phyloP scores from a whole-genome alignment of 2,113 vertebrate species.

The Amphilophus citrinellus region DNA sequence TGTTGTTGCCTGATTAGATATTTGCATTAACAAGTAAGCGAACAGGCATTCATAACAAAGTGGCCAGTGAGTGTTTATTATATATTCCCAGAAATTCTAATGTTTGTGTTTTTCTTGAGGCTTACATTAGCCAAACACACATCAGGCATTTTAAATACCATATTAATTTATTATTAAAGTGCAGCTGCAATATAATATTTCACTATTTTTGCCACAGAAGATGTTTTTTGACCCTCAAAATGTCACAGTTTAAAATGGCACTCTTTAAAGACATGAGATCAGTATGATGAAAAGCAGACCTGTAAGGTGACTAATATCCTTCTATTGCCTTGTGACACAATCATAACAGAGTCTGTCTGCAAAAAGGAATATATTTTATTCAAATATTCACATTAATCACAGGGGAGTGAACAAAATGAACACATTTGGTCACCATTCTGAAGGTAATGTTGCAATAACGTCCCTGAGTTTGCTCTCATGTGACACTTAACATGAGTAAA shows the following conservation, averaged over 20 bases:
- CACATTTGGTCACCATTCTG: neutral
- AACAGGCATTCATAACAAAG: too few relatives aligned
- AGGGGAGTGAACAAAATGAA: conserved; percentile 15
- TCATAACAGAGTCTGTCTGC: conserved; percentile 21
- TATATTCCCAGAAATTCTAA: neutral
- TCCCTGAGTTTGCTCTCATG: conserved; percentile 6
- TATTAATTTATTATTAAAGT: neutral
- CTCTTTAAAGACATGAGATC: conserved; percentile 5
- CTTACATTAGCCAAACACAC: neutral
- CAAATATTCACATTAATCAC: conserved; percentile 45
- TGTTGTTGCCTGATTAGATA: neutral
- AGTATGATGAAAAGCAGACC: conserved; percentile 27
- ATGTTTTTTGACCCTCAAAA: neutral
- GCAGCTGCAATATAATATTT: neutral
- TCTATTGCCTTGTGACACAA: conserved; percentile 15
- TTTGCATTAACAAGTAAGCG: neutral
- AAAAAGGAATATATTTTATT: conserved; percentile 33
- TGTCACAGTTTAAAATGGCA: neutral
- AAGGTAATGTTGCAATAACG: conserved; percentile 21
- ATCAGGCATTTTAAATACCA: neutral
- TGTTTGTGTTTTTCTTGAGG: neutral
- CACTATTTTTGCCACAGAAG: conserved; percentile 10
- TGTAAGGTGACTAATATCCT: neutral
- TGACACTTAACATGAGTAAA: conserved; percentile 20
- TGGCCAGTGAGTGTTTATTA: neutral